Base-by-base conservation (phyloP, 2,888 invertebrate species). In the Apamea anceps region DNA sequence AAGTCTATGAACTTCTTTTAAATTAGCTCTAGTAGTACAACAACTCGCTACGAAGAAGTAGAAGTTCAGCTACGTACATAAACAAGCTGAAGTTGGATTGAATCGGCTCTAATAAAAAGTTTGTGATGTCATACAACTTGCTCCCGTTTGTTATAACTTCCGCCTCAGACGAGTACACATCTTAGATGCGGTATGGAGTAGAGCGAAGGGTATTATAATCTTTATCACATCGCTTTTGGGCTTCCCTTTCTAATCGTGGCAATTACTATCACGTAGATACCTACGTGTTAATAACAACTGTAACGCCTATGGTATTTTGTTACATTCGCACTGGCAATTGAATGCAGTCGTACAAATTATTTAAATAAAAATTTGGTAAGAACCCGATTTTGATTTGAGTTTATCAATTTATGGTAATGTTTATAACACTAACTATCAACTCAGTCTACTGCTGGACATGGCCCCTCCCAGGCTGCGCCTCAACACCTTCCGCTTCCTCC, bases 101-200 rank as follows among this genome's bases (percentile, higher is more conserved):
- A 80, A 84, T 76, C 65, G 57, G 73, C 71, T 62, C 67, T 72
- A 84, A 86, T 88, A 87, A 86, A 87, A 87, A 87, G 82, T 87
- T 87, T 79, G 72, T 86, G 57, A 74, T 80, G 79, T 72, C 81
- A 80, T 79, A 80, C 77, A 86, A 88, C 78, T 87, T 86, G 54
- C 66, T 75, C 18, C 68, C 65, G 78, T 74, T 78, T 85, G 83
- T 84, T 83, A 63, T 77, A 85, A 77, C 75, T 86, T 84, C 54
- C 62, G 18, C 82, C 13, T 81, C 60, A 65, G 72, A 7, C 32
- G 42, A 37, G 62, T 72, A 76, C 77, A 76, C 25, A 62, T 60
- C 70, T 68, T 60, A 45, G 66, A 75, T 42, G 60, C 25, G 10
- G 28, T 51, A 15, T 12, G 45, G 25, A 32, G 10, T 45, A 12